Conservation (phyloP, 2,888 invertebrate genomes). For the Serrognathus titanus region DNA sequence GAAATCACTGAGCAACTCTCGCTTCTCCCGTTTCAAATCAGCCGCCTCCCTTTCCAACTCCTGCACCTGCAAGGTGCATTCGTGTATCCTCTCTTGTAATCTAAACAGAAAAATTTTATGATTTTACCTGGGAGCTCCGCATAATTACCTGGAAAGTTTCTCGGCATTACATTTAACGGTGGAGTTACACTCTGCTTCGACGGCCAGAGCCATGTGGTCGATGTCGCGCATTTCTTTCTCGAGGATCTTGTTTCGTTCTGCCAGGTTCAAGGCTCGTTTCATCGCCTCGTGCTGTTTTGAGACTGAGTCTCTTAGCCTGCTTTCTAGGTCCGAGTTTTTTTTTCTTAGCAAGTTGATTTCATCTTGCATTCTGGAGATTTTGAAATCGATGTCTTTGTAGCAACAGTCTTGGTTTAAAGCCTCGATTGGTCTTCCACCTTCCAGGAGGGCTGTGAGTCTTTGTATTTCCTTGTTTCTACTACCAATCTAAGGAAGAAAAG, state of each 20-base stretch:
- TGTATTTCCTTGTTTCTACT: constrained; percentile 68
- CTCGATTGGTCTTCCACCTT: constrained; percentile 65
- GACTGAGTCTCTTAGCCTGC: constrained; percentile 56
- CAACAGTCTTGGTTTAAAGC: constrained; percentile 66
- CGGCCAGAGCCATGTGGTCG: constrained; percentile 68
- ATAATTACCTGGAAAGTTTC: constrained; percentile 46
- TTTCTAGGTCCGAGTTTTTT: constrained; percentile 58
- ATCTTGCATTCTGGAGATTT: constrained; percentile 49
- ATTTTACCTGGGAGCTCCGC: constrained; percentile 1
- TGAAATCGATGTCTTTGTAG: constrained; percentile 56
- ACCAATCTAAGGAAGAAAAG: constrained; percentile 27
- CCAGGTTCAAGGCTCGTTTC: constrained; percentile 68
- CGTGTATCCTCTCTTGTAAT: constrained; percentile 51
- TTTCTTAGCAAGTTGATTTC: constrained; percentile 59
- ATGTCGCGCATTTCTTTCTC: constrained; percentile 71
- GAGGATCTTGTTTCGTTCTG: constrained; percentile 68
- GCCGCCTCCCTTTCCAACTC: constrained; percentile 50
- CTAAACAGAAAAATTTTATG: constrained; percentile 22
- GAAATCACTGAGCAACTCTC: constrained; percentile 49
- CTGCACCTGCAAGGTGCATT: constrained; percentile 49
- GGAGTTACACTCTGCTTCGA: constrained; percentile 74
- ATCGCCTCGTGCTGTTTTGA: constrained; percentile 78
- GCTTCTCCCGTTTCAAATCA: constrained; percentile 46
- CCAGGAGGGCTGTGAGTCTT: constrained; percentile 64
- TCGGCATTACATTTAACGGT: constrained; percentile 60